Conservation (phyloP, 2,113 vertebrate genomes). For the Himantopus leucocephalus region DNA sequence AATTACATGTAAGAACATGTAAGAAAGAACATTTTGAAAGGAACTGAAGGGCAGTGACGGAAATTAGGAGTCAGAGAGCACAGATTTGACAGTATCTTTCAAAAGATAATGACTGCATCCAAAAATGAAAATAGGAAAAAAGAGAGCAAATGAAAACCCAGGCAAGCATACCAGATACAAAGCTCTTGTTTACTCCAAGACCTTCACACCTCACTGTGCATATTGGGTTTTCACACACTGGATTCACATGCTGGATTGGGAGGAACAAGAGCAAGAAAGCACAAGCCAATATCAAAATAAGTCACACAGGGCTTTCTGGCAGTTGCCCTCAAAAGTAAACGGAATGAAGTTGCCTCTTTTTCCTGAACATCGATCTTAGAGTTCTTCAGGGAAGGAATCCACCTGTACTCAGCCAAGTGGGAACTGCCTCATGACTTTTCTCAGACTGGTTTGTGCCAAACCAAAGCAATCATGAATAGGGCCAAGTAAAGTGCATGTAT, state of each 20-base stretch:
- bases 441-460: not conserved
- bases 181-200: not conserved
- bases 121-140: not conserved
- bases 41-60: not conserved
- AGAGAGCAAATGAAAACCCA: not conserved
- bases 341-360: not conserved
- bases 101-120: not conserved
- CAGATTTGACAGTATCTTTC: not conserved
- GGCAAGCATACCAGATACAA: not conserved
- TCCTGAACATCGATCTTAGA: not conserved
- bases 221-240: not conserved
- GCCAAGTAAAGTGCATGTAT: not conserved
- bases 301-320: not conserved
- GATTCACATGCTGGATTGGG: not conserved
- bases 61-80: not conserved
- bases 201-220: not conserved
- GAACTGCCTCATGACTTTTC: not conserved
- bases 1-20: not conserved
- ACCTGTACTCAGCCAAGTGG: not conserved
- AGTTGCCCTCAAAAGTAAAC: not conserved
- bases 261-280: not conserved
- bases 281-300: not conserved
- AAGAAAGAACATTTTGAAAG: not conserved
- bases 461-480: not conserved
- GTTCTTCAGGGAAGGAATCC: not conserved